These are phyloP conservation scores for Meiosimyza decipiens DNA, from an alignment of 2,888 invertebrate species.

Conservation along the genomic window DNA sequence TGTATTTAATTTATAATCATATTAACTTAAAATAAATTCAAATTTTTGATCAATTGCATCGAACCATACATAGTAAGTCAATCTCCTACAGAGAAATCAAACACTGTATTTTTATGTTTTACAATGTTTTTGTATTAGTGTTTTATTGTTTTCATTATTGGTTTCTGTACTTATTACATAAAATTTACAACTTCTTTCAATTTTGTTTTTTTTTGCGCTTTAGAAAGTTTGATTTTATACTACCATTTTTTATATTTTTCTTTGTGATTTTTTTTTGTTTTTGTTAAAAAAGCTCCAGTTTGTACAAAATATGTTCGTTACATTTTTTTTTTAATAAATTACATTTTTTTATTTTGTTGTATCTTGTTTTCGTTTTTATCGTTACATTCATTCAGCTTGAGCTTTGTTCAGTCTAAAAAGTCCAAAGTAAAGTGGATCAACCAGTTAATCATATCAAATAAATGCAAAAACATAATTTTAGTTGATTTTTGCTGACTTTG, in stretches of 20 bases:
- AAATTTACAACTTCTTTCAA: slow-evolving; percentile 18
- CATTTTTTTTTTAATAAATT: slow-evolving; percentile 42
- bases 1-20: too few species aligned
- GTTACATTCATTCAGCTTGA: slow-evolving; percentile 35
- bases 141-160: slow-evolving; percentile 24
- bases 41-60: too few species aligned
- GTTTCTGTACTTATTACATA: slow-evolving; percentile 18
- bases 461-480: slow-evolving; percentile 13
- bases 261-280: slow-evolving; percentile 27
- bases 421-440: slow-evolving; percentile 14
- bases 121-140: slow-evolving; percentile 37
- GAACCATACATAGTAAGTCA: too few species aligned
- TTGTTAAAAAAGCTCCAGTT: slow-evolving; percentile 39
- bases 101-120: background rate
- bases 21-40: too few species aligned
- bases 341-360: slow-evolving; percentile 40
- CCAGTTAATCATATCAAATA: slow-evolving; percentile 2
- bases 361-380: slow-evolving; percentile 16
- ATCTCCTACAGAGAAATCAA: background rate
- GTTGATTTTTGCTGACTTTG: slow-evolving; percentile 28
- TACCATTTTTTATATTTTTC: slow-evolving; percentile 21
- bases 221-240: slow-evolving; percentile 29
- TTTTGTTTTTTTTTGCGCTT: background rate
- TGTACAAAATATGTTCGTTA: slow-evolving; percentile 40
- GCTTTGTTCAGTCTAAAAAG: slow-evolving; percentile 31